Evolutionary conservation across 64 coral and sea anemone genomes (phyloP), one percentile per base, ranked within the genome.

Genomic region (Trachythela sp.): DNA sequence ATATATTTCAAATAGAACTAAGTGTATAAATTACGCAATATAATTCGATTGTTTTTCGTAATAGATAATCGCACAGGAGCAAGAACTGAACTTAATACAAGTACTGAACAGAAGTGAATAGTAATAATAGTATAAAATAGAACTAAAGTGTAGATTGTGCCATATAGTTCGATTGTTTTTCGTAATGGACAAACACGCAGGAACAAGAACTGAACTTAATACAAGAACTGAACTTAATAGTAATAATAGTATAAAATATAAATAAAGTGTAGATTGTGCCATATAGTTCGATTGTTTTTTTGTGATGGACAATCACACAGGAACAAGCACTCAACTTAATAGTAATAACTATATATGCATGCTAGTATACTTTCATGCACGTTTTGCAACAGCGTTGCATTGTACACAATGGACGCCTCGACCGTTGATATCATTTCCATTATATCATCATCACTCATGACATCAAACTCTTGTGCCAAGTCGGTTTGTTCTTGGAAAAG

Each of bases 351-450:
- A 58, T 3, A n/a, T 58, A 58, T 58, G 54, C 2, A 8, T 58
- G 13, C 2, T 6, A 8, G 7, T 58, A 20, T 77, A 77, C 71
- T 77, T 38, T 35, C 2, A 38, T 6, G 4, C 31, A 35, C 26
- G 3, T 77, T 77, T 32, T 77, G 13, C 11, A 3, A 38, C 30
- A 14, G 59, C 15, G 1, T 77, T 38, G 30, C 7, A 77, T 34
- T 77, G 31, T 77, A 34, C 3, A 15, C 71, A 77, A 77, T 77
- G 36, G 31, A 35, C 3, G 31, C 71, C 71, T 77, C 36, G 13
- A 77, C 31, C 2, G 71, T 77, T 27, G 29, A 77, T 1, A 77
- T 32, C 71, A 77, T 77, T 77, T 77, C 71, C 71, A 77, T 77
- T 9, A 77, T n/a, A 1, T 77, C 71, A 35, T 35, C 29, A 77